Conservation (phyloP, 2,888 invertebrate genomes). For the Rhagonycha fulva region DNA sequence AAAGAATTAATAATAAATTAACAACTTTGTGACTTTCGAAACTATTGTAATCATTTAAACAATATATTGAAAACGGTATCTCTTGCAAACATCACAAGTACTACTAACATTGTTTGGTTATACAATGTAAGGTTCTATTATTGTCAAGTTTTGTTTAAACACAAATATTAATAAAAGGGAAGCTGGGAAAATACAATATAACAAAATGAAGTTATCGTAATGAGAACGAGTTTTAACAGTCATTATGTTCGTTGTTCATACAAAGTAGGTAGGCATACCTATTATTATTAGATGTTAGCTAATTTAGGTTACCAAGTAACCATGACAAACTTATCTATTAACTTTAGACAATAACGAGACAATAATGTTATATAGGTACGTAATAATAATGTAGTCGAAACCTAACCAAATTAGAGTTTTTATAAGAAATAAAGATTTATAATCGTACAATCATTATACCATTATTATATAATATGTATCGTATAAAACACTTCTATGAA, state of each 20-base stretch:
- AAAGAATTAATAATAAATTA: neutral
- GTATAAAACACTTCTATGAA: too few relatives aligned
- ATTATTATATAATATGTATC: too few relatives aligned
- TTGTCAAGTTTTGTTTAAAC: neutral
- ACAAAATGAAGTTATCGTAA: neutral
- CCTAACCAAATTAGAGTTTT: neutral
- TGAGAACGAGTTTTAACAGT: slow-evolving; percentile 3
- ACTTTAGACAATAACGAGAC: neutral
- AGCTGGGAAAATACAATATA: slow-evolving; percentile 6
- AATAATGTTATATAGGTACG: neutral
- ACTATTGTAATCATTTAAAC: neutral
- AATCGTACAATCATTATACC: neutral
- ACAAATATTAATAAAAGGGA: slow-evolving; percentile 13
- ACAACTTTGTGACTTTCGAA: neutral
- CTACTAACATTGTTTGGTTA: slow-evolving; percentile 6
- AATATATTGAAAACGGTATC: neutral
- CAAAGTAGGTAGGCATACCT: neutral
- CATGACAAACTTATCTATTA: slow-evolving; percentile 1
- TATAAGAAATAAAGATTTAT: neutral
- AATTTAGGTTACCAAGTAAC: slow-evolving; percentile 7
- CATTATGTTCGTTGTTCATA: slow-evolving; percentile 1
- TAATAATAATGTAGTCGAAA: neutral
- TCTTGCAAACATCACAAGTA: neutral
- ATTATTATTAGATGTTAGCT: slow-evolving; percentile 7
- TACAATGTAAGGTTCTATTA: slow-evolving; percentile 5